Conservation (phyloP, 2,888 invertebrate genomes). For the Idaea aversata region DNA sequence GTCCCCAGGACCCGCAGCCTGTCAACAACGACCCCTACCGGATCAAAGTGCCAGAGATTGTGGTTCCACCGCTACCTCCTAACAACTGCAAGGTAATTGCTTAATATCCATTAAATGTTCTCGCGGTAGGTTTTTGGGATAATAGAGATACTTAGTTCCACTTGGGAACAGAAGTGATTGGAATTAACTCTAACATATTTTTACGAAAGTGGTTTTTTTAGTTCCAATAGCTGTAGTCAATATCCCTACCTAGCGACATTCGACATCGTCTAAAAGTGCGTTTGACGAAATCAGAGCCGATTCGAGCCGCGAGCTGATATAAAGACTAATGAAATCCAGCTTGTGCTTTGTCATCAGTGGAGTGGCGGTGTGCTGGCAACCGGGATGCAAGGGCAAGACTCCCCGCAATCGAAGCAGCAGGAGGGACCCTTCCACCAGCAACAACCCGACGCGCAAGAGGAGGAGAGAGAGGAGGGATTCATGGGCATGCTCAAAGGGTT, state of each 20-base stretch:
- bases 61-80: constrained; percentile 59
- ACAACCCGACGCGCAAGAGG: constrained; percentile 25
- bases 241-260: constrained; percentile 38
- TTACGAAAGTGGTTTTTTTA: neutral
- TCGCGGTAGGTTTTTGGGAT: neutral
- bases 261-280: constrained; percentile 56
- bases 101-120: neutral
- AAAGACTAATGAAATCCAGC: constrained; percentile 75
- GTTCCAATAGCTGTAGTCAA: neutral
- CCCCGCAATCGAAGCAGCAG: constrained; percentile 19
- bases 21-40: constrained; percentile 67
- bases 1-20: constrained; percentile 55
- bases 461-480: constrained; percentile 40
- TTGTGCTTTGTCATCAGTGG: constrained; percentile 76
- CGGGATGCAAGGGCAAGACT: constrained; percentile 19
- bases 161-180: too few species aligned
- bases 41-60: constrained; percentile 63
- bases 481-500: constrained; percentile 56
- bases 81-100: constrained; percentile 58
- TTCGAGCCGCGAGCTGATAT: constrained; percentile 48
- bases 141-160: constrained; percentile 2
- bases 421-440: constrained; percentile 20
- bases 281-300: constrained; percentile 75
- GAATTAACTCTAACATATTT: too few species aligned
- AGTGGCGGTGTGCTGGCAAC: constrained; percentile 45